phyloP scores from a whole-genome alignment of 2,888 invertebrate genomes.

The Harpagoxenus sublaevis region DNA sequence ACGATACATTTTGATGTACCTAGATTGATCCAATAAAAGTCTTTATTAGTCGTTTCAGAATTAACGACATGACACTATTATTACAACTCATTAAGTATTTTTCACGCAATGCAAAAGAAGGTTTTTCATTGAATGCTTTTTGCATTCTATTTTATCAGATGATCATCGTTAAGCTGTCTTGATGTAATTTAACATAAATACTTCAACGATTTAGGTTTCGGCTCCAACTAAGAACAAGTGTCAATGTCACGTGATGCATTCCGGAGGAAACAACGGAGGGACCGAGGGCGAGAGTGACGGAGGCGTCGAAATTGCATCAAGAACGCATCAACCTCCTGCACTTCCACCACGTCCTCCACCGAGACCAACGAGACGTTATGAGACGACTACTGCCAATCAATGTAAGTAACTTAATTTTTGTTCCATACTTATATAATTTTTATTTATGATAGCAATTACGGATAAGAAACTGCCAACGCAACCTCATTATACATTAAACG shows the following conservation, averaged over 20 bases:
- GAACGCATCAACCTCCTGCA: slow-evolving; percentile 84
- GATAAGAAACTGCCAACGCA: not conserved
- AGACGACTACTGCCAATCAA: slow-evolving; percentile 79
- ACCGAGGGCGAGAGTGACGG: slow-evolving; percentile 80
- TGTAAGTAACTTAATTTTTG: slow-evolving; percentile 76
- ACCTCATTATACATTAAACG: not conserved
- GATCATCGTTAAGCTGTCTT: not conserved
- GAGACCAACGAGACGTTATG: slow-evolving; percentile 83
- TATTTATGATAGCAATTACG: not conserved
- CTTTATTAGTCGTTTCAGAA: not conserved
- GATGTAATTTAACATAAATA: not conserved
- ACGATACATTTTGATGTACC: not conserved
- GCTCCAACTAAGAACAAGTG: slow-evolving; percentile 79
- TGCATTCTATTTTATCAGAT: not conserved
- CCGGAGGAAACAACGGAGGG: slow-evolving; percentile 76
- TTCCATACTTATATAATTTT: not conserved
- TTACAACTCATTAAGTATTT: not conserved
- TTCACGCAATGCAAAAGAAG: not conserved
- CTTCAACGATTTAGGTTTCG: slow-evolving; percentile 61
- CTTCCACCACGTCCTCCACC: slow-evolving; percentile 85
- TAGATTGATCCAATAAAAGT: not conserved
- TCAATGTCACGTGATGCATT: slow-evolving; percentile 83
- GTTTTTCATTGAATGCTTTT: not conserved
- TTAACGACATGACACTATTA: not conserved
- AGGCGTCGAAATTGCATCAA: slow-evolving; percentile 79